A percentile compares a stretch with the other conserved stretches of the same genome.
phyloP scores from a whole-genome alignment of 2,797 vertebrate genomes.

The Clarias pachynema region DNA sequence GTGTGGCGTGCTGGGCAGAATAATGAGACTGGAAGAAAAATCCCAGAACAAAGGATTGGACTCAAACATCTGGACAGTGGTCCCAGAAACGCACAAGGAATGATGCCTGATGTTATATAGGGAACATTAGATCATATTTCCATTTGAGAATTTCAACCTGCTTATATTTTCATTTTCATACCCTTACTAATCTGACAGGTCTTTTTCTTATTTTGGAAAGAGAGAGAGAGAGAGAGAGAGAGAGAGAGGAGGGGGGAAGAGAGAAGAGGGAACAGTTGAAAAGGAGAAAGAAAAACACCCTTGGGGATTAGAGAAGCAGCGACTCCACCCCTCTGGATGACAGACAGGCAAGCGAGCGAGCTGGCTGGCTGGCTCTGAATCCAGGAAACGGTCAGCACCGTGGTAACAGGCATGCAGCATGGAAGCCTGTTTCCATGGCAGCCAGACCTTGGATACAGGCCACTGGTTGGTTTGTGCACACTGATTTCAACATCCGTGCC shows the following conservation, averaged over 20 bases:
- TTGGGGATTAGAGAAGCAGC: constrained; percentile 54
- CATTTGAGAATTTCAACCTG: constrained; percentile 28
- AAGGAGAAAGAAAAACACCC: constrained; percentile 67
- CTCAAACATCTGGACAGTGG: constrained; percentile 39
- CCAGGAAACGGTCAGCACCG: constrained; percentile 70
- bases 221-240: background rate
- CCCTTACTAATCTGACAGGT: constrained; percentile 1
- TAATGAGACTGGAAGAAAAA: constrained; percentile 33
- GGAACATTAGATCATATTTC: background rate
- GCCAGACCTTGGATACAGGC: constrained; percentile 79
- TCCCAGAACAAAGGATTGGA: constrained; percentile 26
- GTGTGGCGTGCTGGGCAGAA: constrained; percentile 39
- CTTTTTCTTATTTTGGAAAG: constrained; percentile 3
- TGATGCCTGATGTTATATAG: background rate
- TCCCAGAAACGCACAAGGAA: background rate
- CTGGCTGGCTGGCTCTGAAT: constrained; percentile 69
- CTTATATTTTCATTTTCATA: constrained; percentile 25
- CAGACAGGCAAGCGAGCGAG: constrained; percentile 56
- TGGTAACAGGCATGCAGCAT: constrained; percentile 78
- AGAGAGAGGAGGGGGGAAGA: constrained; percentile 39
- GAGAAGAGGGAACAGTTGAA: constrained; percentile 58
- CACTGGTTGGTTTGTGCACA: constrained; percentile 75
- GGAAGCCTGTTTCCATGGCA: constrained; percentile 78
- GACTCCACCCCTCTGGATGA: constrained; percentile 67
- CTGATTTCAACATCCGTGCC: constrained; percentile 57